Evolutionary conservation across 2,888 invertebrate genomes (phyloP), one percentile per base, ranked within the genome.

Genomic region (Drosophila fulvimacula): DNA sequence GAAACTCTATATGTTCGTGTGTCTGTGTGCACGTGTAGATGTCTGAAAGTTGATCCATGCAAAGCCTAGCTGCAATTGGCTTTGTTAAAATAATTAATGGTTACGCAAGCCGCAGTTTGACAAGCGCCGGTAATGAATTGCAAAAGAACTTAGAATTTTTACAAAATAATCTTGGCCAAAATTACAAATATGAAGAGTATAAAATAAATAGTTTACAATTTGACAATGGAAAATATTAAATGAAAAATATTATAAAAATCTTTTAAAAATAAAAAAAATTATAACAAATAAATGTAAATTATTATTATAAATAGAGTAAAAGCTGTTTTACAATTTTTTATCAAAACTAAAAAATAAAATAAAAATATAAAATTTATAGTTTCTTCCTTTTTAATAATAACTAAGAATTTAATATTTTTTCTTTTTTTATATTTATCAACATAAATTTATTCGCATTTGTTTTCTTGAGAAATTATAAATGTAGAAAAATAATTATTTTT

Each of bases 371-470:
- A 11, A 38, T 52, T 2, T 10, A 48, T 30, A 30, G n/a, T 27
- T 13, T 46, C 1, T 17, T 11, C 5, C 13, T n/a, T 24, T n/a
- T 17, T 3, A 39, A 5, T 21, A 19, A 13, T 27, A 21, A 1
- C 1, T 0, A 36, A 30, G 24, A 19, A 10, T 5, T 36, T 10
- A 1, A n/a, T 19, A 4, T 34, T 41, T 17, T 32, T 24, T 30
- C 15, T 1, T 19, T 11, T 13, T 13, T 17, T 48, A 41, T 19
- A 55, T 30, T 15, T 39, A 30, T 19, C 9, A 55, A 32, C 5
- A 41, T 55, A 42, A 42, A 55, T 55, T 57, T 57, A 57, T 57
- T 57, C 36, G 36, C 13, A 30, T 30, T 9, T 44, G 21, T 9
- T 24, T 32, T 44, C 13, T 17, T 44, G 34, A 7, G 5, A 32